Base-by-base conservation (phyloP, 2,113 vertebrate genomes). In the Uropsilus gracilis region DNA sequence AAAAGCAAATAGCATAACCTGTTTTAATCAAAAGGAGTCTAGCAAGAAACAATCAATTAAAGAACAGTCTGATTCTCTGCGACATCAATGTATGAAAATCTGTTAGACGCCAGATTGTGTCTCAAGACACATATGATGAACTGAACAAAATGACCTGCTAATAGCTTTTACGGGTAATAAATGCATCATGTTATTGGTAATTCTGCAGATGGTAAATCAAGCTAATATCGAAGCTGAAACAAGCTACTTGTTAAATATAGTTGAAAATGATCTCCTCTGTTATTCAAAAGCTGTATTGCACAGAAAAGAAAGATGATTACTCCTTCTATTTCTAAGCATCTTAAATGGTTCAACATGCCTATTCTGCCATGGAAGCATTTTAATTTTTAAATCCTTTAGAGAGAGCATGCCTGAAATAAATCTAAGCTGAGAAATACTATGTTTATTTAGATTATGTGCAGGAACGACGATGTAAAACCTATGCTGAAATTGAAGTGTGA, bases 151-250 rank as follows among this genome's bases (percentile, higher is more conserved):
- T 98, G 98, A 98, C 98, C 98, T 98, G 98, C 98, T 99, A 98
- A 99, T 99, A 98, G 98, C 98, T 98, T 99, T 99, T 99, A 98
- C 98, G 98, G 98, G 98, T 99, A 99, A 98, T 98, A 99, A 99
- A 99, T 98, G 98, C 98, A 98, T 99, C 98, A 98, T 98, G 98
- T 98, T 99, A 99, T 99, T 99, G 98, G 98, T 98, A 98, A 98
- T 99, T 98, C 98, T 98, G 98, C 98, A 98, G 98, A 99, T 98
- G 98, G 98, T 99, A 99, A 99, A 98, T 98, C 98, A 98, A 98
- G 98, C 98, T 98, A 98, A 98, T 98, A 98, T 97, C 95, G 95
- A 97, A 97, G 97, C 98, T 98, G 98, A 98, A 98, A 98, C 98
- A 98, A 98, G 98, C 97, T 98, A 98, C 98, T 98, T 98, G 98